Evolutionary conservation across 2,797 vertebrate species (phyloP).

Genomic region (Pseudotriccus pelzelni): DNA sequence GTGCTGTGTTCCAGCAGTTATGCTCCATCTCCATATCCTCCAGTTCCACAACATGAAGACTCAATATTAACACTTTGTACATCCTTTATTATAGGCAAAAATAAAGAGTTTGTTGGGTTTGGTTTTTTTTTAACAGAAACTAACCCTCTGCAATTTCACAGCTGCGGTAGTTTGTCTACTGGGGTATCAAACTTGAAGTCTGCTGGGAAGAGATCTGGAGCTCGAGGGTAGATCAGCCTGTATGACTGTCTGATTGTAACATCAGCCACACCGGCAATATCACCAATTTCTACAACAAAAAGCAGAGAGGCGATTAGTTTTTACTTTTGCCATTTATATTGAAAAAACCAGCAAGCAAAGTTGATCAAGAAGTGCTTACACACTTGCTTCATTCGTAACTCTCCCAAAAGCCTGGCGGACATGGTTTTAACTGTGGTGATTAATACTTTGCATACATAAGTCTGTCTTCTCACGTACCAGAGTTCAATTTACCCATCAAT

Average conservation of each 20-base stretch:
- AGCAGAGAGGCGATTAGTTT: not conserved
- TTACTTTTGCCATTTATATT: not conserved
- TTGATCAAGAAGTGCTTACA: not conserved
- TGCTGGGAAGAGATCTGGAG: slow-evolving; percentile 94
- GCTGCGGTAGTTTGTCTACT: slow-evolving; percentile 95
- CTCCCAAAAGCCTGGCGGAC: not conserved
- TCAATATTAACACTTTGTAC: slow-evolving; percentile 72
- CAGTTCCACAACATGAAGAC: slow-evolving; percentile 75
- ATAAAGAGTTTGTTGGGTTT: slow-evolving; percentile 41
- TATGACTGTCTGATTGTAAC: slow-evolving; percentile 98
- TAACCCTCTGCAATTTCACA: slow-evolving; percentile 78
- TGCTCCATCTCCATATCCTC: slow-evolving; percentile 58
- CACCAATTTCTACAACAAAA: slow-evolving; percentile 90
- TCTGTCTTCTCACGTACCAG: not conserved
- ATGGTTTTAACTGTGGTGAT: not conserved
- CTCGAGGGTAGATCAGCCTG: slow-evolving; percentile 95
- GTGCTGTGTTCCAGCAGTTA: slow-evolving; percentile 74
- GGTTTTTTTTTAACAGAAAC: not conserved
- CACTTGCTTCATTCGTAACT: not conserved
- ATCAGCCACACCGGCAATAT: slow-evolving; percentile 96
- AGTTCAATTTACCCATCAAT: not conserved
- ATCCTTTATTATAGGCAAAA: slow-evolving; percentile 71
- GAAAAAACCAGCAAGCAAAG: not conserved
- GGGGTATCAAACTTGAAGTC: slow-evolving; percentile 99
- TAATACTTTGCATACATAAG: not conserved